Base-by-base conservation (phyloP, 1,140 invertebrate species). In the Ostrea denselamellosa region DNA sequence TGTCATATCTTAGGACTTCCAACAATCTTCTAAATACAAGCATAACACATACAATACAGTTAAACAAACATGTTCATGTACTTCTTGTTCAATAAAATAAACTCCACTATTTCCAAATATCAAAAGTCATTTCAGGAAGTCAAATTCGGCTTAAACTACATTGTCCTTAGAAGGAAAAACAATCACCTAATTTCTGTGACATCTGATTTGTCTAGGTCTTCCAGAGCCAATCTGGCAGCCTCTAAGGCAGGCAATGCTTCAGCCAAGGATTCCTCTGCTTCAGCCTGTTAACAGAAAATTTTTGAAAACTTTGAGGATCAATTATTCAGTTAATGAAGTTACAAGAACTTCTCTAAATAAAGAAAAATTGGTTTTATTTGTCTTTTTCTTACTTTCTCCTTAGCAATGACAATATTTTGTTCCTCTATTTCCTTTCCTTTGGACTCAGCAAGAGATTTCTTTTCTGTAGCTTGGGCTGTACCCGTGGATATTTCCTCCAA, bases 121-220 rank as follows among this genome's bases (percentile, higher is more conserved):
- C 34, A 44, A 44, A 44, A 44, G 34, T 44, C 34, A 44, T n/a
- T n/a, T n/a, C n/a, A n/a, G n/a, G 34, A 44, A 44, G 34, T 44
- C 34, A 44, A 44, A 44, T 44, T 44, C 1, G 5, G 34, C 34
- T 44, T 44, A 44, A 44, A 44, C 34, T 44, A 44, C 34, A 44
- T 44, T 44, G 34, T 44, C 17, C n/a, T 62, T 62, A 5, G 17
- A 62, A 0, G 12, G 56, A 19, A 19, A 62, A 19, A 62, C 51
- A 90, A 83, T 34, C 88, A 97, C 96, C 96, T 96, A 90, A 98
- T 98, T 96, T 98, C 98, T 53, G 97, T 98, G 88, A 99, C 98
- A 92, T 98, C 98, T 0, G 96, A 96, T 94, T 98, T 98, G 68
- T 98, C 97, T 10, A 99, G 95, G 89, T 98, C 97, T 9, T 96